Base-by-base conservation (phyloP, 2,888 invertebrate genomes). In the Falcaria lacertinaria region DNA sequence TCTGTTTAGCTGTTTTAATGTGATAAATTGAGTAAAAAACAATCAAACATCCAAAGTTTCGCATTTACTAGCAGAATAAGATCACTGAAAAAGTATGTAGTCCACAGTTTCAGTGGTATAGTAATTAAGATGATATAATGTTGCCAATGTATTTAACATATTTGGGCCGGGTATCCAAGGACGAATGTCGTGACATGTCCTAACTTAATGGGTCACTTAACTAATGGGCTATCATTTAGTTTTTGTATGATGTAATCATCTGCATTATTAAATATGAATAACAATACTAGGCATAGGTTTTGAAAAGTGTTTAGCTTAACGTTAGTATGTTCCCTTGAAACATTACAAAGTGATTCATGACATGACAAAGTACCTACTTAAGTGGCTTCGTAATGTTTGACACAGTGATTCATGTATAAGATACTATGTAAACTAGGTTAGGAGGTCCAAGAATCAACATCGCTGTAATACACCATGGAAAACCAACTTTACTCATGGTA, bases 91-190 rank as follows among this genome's bases (percentile, higher is more conserved):
- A 11, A 11, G 3, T 34, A 42, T 33, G n/a, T 36, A 53, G 64
- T 70, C 42, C 63, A 47, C 42, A 63, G 58, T 58, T 43, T 51
- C 32, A 22, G 51, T 32, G 41, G 45, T 44, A 49, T 47, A 45
- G 51, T 71, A 71, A 69, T 74, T 69, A 68, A 57, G 46, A 56
- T 59, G 61, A 69, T 68, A 71, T 64, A 65, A 50, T 54, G 55
- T 57, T 47, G 54, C 41, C 53, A 59, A 56, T 60, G 56, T 62
- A 57, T 66, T 69, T 60, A 54, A 50, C 64, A 69, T 68, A 77
- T 80, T 79, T 68, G 65, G 80, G 80, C 70, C 72, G 64, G 64
- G 64, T 65, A 11, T 64, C 60, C 74, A 79, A 74, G 80, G 75
- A 54, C 65, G 59, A 51, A 47, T 47, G 48, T 40, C 42, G 50